Evolutionary conservation across 1,140 invertebrate genomes (phyloP), one percentile per base, ranked within the genome.

Genomic region (Zeugodacus cucurbitae): DNA sequence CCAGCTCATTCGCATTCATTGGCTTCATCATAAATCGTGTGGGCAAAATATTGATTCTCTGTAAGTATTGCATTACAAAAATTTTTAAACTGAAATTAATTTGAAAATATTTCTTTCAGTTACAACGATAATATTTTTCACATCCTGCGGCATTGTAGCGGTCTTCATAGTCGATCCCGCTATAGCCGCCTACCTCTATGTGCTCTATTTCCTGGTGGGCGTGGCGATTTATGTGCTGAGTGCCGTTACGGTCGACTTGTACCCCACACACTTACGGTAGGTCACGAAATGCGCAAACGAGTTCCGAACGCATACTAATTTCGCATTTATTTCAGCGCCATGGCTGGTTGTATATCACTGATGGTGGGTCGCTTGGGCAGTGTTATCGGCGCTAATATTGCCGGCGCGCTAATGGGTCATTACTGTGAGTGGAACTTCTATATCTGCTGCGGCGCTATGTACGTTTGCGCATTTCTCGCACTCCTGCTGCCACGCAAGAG

Each of bases 271-370:
- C 74, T 88, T 93, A 54, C 90, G 90, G 89, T 90, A 87, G 29
- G 87, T 64, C 22, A 37, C 67, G 10, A 59, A 29, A 2, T 86
- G 3, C n/a, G 22, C 44, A 41, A 20, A 5, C 14, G 20, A 54
- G n/a, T n/a, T 54, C 4, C 1, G 3, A 48, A 48, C 57, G 48
- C 32, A 67, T 17, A 17, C 48, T 54, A 54, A 54, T 70, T 29
- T 32, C 64, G 1, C 41, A 54, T 11, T 48, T 29, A 59, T 67
- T 88, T 7, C 29, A 90, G 89, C 78, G 88, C 90, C 54, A 92
- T 92, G 90, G 92, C 92, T 10, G 89, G 92, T n/a, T 91, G 90
- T 70, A 87, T 92, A 17, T 89, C 91, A 11, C 88, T 93, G 34
- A 90, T 91, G 90, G 62, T 89, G 22, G 92, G 91, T 32, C 89